Conservation (phyloP, 2,797 vertebrate genomes). For the Oreochromis grahami region DNA sequence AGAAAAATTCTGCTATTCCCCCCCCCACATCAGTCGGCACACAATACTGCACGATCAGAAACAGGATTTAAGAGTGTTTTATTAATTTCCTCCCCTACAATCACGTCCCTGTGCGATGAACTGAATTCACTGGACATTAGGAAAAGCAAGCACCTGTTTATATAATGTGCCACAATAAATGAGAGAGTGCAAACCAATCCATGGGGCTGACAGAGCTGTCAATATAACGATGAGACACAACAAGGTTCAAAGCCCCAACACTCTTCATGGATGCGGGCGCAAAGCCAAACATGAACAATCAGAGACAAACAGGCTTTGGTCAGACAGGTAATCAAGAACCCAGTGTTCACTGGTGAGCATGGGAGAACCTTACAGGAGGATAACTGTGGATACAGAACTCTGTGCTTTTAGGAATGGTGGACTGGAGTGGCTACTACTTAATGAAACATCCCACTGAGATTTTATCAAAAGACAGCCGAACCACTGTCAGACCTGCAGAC, state of each 20-base stretch:
- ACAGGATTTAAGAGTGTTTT: neutral
- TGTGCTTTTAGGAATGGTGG: rapidly evolving
- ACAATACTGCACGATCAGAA: neutral
- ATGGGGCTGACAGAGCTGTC: neutral
- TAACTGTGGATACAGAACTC: rapidly evolving
- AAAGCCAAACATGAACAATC: neutral
- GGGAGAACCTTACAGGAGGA: neutral
- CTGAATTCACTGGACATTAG: neutral
- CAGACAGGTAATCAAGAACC: neutral
- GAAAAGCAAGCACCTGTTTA: neutral
- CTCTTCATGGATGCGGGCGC: neutral
- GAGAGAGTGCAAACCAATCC: neutral
- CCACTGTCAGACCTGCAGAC: neutral
- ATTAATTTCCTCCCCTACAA: neutral
- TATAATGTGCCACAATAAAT: neutral
- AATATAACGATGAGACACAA: neutral
- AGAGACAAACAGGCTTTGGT: neutral
- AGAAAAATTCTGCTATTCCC: neutral
- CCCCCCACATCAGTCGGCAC: neutral
- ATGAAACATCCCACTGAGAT: neutral
- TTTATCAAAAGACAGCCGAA: neutral
- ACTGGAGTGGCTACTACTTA: neutral
- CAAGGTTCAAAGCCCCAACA: neutral
- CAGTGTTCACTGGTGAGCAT: neutral
- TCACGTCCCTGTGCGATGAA: rapidly evolving